Evolutionary conservation across 2,888 invertebrate species (phyloP), one percentile per base, ranked within the genome.

Genomic region (Epistrophe grossulariae): DNA sequence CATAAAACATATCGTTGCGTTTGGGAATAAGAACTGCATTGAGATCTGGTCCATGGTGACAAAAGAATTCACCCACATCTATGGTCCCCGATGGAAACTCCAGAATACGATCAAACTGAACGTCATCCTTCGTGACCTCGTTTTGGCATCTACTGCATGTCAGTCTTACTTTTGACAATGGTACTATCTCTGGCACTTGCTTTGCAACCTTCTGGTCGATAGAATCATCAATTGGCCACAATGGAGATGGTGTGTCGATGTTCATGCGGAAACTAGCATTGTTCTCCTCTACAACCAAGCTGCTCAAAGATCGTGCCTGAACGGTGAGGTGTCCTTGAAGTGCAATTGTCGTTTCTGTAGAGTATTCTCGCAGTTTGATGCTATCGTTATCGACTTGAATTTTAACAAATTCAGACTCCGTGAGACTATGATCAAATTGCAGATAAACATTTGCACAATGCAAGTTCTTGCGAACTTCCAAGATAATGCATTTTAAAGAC

Each of bases 61-160:
- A 92, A 31, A 92, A 92, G 82, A 92, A 92, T 43, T 92, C 92
- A 19, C 89, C 89, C 8, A 91, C 89, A 83, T 92, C 92, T 24
- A 92, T 90, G 5, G 91, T 84, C 2, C 92, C 90, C 4, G 90
- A 91, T 13, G 93, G 92, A 64, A 89, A 92, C 74, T 92, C 92
- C 0, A 91, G 89, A 40, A 92, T 79, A 10, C 92, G 88, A 11
- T 88, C 84, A 55, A 90, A 91, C 40, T 31, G 71, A 10, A 83
- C 31, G 13, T 74, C 57, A 24, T 72, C 28, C 35, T 59, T 48
- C 0, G 82, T 68, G 0, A 31, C 55, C 60, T 88, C 80, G 13
- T 73, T 62, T 4, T 89, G 72, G 60, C 92, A 92, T 13, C 90
- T 89, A 28, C 77, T 83, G 70, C 92, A 92, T 4, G 88, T 78